Evolutionary conservation across 2,113 vertebrate species (phyloP).

Genomic region (Ptychochromis oligacanthus): DNA sequence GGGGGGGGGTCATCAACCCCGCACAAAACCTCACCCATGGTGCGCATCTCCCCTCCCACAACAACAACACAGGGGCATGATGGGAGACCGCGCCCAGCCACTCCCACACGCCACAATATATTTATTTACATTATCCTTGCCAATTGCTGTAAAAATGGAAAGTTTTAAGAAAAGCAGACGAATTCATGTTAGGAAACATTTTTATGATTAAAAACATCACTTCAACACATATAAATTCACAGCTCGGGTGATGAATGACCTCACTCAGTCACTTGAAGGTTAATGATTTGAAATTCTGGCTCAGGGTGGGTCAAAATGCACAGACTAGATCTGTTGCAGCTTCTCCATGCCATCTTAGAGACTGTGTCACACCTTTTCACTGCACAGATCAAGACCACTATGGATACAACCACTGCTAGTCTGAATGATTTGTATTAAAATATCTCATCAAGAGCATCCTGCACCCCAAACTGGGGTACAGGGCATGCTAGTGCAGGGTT

Average conservation of each 20-base stretch:
- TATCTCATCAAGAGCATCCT: slow-evolving; percentile 2
- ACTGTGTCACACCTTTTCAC: not conserved
- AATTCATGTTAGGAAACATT: not conserved
- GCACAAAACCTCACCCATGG: too few relatives aligned
- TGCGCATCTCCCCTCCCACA: too few relatives aligned
- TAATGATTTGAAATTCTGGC: not conserved
- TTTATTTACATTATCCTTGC: too few relatives aligned
- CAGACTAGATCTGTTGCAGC: slow-evolving; percentile 9
- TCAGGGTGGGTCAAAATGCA: not conserved
- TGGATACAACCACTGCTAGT: not conserved
- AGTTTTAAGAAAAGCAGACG: too few relatives aligned
- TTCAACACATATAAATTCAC: not conserved
- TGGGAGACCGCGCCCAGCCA: too few relatives aligned
- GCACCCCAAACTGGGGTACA: not conserved
- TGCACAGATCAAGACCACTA: not conserved
- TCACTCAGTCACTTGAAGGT: not conserved
- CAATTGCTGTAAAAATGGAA: too few relatives aligned
- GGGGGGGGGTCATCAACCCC: too few relatives aligned
- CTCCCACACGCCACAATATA: too few relatives aligned
- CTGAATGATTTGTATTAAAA: not conserved
- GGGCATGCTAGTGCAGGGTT: slow-evolving; percentile 7
- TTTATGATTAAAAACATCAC: not conserved
- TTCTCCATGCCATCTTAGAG: not conserved
- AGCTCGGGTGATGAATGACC: not conserved
- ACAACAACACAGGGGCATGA: too few relatives aligned